phyloP scores from a whole-genome alignment of 2,888 invertebrate genomes.

The Lissocephala sabroskyi region DNA sequence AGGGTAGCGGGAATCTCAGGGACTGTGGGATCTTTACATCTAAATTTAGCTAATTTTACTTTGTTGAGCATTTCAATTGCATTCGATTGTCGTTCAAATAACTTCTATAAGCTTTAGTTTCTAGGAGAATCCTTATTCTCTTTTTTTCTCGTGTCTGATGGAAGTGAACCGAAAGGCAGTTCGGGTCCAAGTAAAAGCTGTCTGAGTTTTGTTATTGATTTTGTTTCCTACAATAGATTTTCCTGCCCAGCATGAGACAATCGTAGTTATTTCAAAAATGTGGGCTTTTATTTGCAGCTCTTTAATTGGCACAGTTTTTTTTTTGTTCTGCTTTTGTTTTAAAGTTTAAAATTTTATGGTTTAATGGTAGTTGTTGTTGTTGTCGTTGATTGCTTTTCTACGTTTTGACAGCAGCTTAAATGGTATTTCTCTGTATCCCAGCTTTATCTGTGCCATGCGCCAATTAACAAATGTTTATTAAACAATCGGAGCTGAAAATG shows the following conservation, averaged over 20 bases:
- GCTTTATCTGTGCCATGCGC: conserved; percentile 13
- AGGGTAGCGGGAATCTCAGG: background rate
- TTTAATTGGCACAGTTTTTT: conserved; percentile 51
- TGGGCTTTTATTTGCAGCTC: conserved; percentile 27
- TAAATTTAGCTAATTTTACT: conserved; percentile 19
- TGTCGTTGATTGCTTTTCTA: too few species aligned
- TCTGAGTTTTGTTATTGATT: conserved; percentile 5
- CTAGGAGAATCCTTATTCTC: too few species aligned
- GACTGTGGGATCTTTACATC: conserved; percentile 18
- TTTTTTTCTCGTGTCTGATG: too few species aligned
- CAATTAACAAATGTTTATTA: conserved; percentile 20
- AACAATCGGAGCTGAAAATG: conserved; percentile 20
- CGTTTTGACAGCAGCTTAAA: too few species aligned
- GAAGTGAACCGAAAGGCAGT: too few species aligned
- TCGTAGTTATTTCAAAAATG: too few species aligned
- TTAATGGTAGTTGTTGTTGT: conserved; percentile 6
- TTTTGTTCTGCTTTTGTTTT: background rate
- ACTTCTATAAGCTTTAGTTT: conserved; percentile 12
- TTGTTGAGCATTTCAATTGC: conserved; percentile 50
- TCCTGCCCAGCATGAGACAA: background rate
- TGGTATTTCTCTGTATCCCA: too few species aligned
- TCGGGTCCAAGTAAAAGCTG: too few species aligned
- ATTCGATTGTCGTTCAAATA: conserved; percentile 53
- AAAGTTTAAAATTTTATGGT: conserved; percentile 1
- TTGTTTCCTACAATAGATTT: background rate